A percentile compares a stretch with the other conserved stretches of the same genome.
Conservation (phyloP, 2,113 vertebrate genomes). For the Furnarius figulus region DNA sequence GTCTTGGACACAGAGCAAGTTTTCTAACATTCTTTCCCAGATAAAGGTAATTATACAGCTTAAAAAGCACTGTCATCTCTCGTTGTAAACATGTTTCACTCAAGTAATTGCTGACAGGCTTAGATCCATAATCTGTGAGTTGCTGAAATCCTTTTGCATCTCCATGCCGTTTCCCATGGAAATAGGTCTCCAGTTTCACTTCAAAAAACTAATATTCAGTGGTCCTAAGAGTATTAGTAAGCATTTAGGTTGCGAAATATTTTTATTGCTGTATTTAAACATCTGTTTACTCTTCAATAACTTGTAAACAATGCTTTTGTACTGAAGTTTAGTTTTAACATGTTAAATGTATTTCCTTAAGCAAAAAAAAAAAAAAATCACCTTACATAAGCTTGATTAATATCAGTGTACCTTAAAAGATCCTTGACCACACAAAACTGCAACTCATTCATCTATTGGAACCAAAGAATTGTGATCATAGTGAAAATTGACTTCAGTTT, state of each 20-base stretch:
- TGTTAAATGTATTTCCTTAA: neutral
- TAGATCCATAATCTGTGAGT: neutral
- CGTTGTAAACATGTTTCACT: neutral
- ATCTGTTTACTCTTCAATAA: neutral
- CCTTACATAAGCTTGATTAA: neutral
- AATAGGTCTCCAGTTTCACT: neutral
- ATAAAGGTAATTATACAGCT: neutral
- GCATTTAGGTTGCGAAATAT: neutral
- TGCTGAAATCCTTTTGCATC: neutral
- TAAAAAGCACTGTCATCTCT: neutral
- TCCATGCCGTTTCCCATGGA: neutral
- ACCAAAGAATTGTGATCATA: neutral
- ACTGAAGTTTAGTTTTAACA: neutral
- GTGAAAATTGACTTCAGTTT: neutral
- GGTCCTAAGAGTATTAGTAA: neutral
- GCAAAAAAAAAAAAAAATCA: neutral
- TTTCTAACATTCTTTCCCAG: neutral
- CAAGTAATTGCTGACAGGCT: neutral
- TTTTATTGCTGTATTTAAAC: conserved; percentile 47
- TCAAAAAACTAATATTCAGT: neutral
- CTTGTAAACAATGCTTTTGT: neutral
- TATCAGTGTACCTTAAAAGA: neutral
- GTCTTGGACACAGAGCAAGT: neutral
- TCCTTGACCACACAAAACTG: neutral
- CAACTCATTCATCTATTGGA: neutral